phyloP scores from a whole-genome alignment of 1,140 invertebrate species.

The Platorchestia sp. region DNA sequence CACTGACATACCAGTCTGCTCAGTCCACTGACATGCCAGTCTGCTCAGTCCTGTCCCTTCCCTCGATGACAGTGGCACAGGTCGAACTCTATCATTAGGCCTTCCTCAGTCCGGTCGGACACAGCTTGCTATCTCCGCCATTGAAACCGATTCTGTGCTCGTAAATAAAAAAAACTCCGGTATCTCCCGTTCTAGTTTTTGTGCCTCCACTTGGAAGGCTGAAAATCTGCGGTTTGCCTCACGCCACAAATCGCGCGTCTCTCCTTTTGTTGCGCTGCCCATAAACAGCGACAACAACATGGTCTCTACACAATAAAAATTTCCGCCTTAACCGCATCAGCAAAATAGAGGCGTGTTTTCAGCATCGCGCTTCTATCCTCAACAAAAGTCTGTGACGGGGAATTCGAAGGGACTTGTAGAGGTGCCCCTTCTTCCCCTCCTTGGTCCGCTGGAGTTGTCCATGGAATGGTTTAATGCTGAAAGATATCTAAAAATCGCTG shows the following conservation, averaged over 20 bases:
- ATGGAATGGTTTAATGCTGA: neutral
- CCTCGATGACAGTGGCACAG: neutral
- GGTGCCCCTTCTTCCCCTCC: neutral
- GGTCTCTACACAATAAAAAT: slow-evolving; percentile 44
- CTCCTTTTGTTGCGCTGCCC: slow-evolving; percentile 2
- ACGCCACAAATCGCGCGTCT: slow-evolving; percentile 30
- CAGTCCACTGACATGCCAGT: neutral
- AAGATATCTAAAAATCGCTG: neutral
- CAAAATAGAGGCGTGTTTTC: slow-evolving; percentile 53
- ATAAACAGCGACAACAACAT: slow-evolving; percentile 48
- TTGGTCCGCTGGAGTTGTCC: neutral
- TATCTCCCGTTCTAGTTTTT: neutral
- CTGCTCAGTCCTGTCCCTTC: neutral
- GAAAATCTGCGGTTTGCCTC: neutral
- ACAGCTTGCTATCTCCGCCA: neutral
- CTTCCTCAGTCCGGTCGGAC: neutral
- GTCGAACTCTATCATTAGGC: neutral
- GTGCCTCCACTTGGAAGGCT: neutral
- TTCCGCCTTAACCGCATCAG: slow-evolving; percentile 38
- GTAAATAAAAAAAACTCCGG: neutral
- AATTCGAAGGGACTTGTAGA: neutral
- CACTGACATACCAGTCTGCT: too few relatives aligned
- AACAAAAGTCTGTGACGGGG: neutral
- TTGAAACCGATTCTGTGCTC: neutral
- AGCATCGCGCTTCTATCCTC: neutral